These are phyloP conservation scores for Isurus oxyrinchus DNA, from an alignment of 2,113 vertebrate species.

Conservation along the genomic window DNA sequence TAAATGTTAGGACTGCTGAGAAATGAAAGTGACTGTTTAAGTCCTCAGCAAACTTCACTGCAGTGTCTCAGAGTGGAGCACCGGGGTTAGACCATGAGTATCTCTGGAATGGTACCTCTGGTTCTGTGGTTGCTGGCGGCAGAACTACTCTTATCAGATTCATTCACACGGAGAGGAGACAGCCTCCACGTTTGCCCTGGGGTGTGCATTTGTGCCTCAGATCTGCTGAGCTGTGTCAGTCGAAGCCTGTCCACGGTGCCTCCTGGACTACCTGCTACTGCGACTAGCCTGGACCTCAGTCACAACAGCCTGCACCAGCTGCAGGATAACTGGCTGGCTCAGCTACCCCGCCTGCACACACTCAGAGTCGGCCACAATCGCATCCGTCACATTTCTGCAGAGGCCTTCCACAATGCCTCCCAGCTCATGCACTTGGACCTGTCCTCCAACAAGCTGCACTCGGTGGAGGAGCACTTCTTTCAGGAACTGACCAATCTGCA, in stretches of 20 bases:
- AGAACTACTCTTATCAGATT: constrained; percentile 42
- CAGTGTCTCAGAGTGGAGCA: neutral
- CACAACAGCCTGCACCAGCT: constrained; percentile 70
- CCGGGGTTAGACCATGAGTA: constrained; percentile 44
- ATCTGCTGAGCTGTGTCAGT: constrained; percentile 81
- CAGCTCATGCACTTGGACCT: constrained; percentile 78
- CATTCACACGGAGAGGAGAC: neutral
- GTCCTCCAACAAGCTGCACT: constrained; percentile 74
- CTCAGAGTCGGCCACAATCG: constrained; percentile 74
- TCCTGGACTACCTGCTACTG: constrained; percentile 53
- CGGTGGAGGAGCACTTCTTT: constrained; percentile 67
- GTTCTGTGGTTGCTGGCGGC: constrained; percentile 38
- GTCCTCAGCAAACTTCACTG: neutral
- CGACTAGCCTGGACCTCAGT: constrained; percentile 77
- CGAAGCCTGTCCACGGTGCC: constrained; percentile 63
- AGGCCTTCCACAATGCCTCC: constrained; percentile 69
- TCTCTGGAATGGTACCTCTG: constrained; percentile 19
- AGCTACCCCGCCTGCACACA: constrained; percentile 64
- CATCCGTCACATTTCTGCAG: constrained; percentile 53
- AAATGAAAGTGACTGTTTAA: constrained; percentile 4
- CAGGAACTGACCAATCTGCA: constrained; percentile 65
- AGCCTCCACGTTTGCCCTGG: constrained; percentile 50
- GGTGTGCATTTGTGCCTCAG: constrained; percentile 73
- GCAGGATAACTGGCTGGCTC: constrained; percentile 55
- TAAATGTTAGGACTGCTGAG: neutral